Percentiles rank a stretch among this genome's conserved stretches.
phyloP scores from a whole-genome alignment of 1,140 invertebrate genomes.

The Mya arenaria region DNA sequence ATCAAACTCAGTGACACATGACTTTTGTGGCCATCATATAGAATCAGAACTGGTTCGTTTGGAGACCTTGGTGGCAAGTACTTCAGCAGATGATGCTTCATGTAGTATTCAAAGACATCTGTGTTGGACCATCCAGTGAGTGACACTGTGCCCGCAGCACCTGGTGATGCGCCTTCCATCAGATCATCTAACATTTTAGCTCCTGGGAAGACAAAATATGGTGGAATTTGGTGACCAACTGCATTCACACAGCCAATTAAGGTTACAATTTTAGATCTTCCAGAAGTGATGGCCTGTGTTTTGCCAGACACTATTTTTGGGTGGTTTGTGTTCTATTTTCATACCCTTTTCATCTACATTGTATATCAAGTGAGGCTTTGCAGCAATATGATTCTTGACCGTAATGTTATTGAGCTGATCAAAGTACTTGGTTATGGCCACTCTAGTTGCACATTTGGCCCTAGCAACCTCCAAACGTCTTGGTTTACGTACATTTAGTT shows the following conservation, averaged over 20 bases:
- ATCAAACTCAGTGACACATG: conserved; percentile 2
- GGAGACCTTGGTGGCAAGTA: not conserved
- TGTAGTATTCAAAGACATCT: conserved; percentile 13
- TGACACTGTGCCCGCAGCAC: not conserved
- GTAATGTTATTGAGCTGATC: not conserved
- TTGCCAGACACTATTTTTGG: conserved; percentile 2
- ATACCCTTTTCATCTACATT: conserved; percentile 58
- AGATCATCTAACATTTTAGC: conserved; percentile 70
- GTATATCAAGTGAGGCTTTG: conserved; percentile 36
- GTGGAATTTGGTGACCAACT: conserved; percentile 29
- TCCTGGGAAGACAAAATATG: conserved; percentile 80
- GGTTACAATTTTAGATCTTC: no score
- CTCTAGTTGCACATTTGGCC: conserved; percentile 5
- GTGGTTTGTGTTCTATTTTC: conserved; percentile 71
- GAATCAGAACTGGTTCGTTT: not conserved
- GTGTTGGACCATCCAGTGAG: not conserved
- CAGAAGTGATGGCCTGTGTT: no score
- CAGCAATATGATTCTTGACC: conserved; percentile 53
- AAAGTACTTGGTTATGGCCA: conserved; percentile 12
- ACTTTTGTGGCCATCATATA: conserved; percentile 26
- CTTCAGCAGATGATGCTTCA: not conserved
- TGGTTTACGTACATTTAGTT: not conserved
- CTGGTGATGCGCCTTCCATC: conserved; percentile 14
- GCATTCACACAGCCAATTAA: no score
- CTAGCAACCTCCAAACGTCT: conserved; percentile 23